Conservation (phyloP, 2,113 vertebrate genomes). For the Geococcyx californianus region DNA sequence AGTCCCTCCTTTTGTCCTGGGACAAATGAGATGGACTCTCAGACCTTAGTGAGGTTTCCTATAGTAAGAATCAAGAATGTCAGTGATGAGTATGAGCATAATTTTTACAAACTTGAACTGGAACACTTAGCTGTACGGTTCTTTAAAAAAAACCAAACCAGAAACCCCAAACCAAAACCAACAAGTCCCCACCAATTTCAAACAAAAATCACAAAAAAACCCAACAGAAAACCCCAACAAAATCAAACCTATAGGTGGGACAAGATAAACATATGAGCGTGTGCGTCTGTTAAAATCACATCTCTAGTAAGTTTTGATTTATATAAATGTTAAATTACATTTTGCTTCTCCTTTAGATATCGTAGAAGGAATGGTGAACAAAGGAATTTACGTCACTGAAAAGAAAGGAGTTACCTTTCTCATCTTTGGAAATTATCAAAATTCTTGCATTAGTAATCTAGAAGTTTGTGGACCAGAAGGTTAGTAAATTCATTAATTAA, state of each 20-base stretch:
- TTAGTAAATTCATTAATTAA: conserved; percentile 56
- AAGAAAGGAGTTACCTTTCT: conserved; percentile 85
- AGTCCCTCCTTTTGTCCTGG: background rate
- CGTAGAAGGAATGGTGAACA: conserved; percentile 92
- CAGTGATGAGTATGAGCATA: too few species aligned
- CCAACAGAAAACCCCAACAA: too few species aligned
- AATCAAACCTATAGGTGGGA: accelerated
- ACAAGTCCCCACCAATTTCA: background rate
- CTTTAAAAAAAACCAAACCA: background rate
- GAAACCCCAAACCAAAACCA: background rate
- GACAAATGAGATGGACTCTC: background rate
- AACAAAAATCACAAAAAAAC: background rate
- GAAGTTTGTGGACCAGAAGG: conserved; percentile 87
- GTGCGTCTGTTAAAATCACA: background rate
- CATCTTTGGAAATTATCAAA: conserved; percentile 84
- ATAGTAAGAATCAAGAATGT: background rate
- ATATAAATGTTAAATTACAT: background rate
- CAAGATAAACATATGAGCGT: background rate
- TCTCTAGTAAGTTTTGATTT: background rate
- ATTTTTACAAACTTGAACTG: background rate
- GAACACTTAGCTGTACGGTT: too few species aligned
- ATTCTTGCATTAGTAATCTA: conserved; percentile 90
- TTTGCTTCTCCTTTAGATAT: conserved; percentile 79
- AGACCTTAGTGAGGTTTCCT: background rate
- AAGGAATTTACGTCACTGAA: conserved; percentile 87